Conservation (phyloP, 2,888 invertebrate genomes). For the Cephus pygmeus region DNA sequence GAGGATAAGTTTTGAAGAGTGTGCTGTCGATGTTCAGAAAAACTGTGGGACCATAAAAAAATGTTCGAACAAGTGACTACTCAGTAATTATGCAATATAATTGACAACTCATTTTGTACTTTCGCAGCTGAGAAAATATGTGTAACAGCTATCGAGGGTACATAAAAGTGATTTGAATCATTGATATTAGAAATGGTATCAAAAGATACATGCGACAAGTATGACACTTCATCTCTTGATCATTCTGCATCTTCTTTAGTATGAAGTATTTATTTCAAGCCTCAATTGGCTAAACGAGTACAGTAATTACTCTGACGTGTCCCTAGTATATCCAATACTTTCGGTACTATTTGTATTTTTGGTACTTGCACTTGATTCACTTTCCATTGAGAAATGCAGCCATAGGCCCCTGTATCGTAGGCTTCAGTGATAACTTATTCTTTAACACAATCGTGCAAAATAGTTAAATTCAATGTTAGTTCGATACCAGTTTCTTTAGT, state of each 20-base stretch:
- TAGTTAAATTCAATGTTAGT: background rate
- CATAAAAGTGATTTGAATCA: background rate
- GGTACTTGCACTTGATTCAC: background rate
- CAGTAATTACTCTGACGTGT: background rate
- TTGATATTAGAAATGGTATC: background rate
- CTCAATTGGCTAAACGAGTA: background rate
- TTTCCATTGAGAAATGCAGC: background rate
- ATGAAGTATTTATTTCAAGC: background rate
- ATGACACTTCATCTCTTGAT: background rate
- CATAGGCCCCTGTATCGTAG: background rate
- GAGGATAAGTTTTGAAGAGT: background rate
- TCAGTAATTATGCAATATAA: background rate
- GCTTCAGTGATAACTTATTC: background rate
- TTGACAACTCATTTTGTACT: background rate
- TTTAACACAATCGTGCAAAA: background rate
- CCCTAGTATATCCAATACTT: background rate
- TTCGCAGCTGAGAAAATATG: background rate
- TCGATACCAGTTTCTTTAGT: background rate
- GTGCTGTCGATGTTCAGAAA: background rate
- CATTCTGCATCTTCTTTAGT: background rate
- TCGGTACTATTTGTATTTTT: background rate
- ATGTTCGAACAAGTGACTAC: background rate
- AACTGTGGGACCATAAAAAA: background rate
- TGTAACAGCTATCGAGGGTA: background rate
- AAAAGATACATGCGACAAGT: background rate